These are phyloP conservation scores for Drosophila heteroneura DNA, from an alignment of 2,888 invertebrate genomes.

Conservation along the genomic window DNA sequence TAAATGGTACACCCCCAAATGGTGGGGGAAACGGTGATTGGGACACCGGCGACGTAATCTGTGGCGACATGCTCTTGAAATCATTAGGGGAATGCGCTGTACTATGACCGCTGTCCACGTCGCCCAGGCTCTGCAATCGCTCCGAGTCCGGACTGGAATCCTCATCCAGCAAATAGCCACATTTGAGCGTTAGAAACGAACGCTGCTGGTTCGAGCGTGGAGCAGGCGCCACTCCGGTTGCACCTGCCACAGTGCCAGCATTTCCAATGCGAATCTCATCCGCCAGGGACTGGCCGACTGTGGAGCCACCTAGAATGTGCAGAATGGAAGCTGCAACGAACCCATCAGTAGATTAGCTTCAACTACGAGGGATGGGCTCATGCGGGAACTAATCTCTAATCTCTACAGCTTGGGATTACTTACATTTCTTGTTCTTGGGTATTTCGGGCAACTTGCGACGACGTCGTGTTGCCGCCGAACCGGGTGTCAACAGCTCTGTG, in stretches of 20 bases:
- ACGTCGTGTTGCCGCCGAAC: conserved; percentile 86
- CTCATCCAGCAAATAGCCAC: conserved; percentile 91
- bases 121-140: conserved; percentile 90
- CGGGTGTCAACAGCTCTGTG: conserved; percentile 67
- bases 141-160: conserved; percentile 95
- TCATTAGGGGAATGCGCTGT: conserved; percentile 96
- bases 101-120: conserved; percentile 95
- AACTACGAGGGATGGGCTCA: conserved; percentile 56
- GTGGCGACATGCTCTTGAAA: conserved; percentile 93
- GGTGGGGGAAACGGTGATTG: conserved; percentile 89
- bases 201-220: conserved; percentile 79
- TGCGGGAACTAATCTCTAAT: conserved; percentile 8
- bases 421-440: conserved; percentile 94
- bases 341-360: conserved; percentile 64
- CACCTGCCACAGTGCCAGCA: conserved; percentile 40
- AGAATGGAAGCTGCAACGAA: conserved; percentile 88
- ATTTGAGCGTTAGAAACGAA: conserved; percentile 90
- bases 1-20: conserved; percentile 91
- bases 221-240: conserved; percentile 57
- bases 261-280: conserved; percentile 86
- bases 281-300: conserved; percentile 83
- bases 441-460: conserved; percentile 95
- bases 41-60: conserved; percentile 87
- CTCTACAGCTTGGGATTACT: conserved; percentile 61
- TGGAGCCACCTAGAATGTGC: conserved; percentile 85